Percentiles rank a stretch among this genome's conserved stretches.
Evolutionary conservation across 2,797 vertebrate genomes (phyloP).

Genomic region (Nyctibius grandis): DNA sequence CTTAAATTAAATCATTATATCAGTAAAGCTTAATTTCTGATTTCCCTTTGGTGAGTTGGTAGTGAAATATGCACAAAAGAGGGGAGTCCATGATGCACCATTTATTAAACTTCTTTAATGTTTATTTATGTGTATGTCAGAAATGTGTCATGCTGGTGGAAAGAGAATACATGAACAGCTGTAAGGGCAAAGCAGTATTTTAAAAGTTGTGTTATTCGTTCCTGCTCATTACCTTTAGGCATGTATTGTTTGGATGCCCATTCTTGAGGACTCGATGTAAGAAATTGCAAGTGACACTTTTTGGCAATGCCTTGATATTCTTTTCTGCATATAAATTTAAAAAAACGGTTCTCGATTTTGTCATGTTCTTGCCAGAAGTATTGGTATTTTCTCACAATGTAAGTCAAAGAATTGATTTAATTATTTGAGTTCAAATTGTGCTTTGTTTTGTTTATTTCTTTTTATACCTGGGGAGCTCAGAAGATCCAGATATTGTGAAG

Average conservation of each 20-base stretch:
- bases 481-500: not conserved
- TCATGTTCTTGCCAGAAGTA: not conserved
- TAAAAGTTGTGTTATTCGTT: not conserved
- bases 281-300: not conserved
- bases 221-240: slow-evolving; percentile 31
- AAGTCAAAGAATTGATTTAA: not conserved
- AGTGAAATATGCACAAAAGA: slow-evolving; percentile 34
- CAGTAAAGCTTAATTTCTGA: slow-evolving; percentile 64
- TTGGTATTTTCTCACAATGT: not conserved
- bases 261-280: not conserved
- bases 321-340: slow-evolving; percentile 39
- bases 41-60: slow-evolving; percentile 34
- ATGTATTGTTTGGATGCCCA: not conserved
- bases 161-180: not conserved
- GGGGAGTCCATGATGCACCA: slow-evolving; percentile 30
- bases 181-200: not conserved
- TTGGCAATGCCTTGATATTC: slow-evolving; percentile 20
- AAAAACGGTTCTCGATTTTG: slow-evolving; percentile 3
- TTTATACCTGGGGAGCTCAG: not conserved
- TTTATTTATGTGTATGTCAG: slow-evolving; percentile 38
- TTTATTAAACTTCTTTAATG: slow-evolving; percentile 64
- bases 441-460: not conserved
- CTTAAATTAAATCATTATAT: slow-evolving; percentile 53
- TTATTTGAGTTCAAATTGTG: not conserved
- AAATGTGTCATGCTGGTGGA: not conserved